Evolutionary conservation across 2,113 vertebrate genomes (phyloP).

Genomic region (Pelvicachromis taeniatus): DNA sequence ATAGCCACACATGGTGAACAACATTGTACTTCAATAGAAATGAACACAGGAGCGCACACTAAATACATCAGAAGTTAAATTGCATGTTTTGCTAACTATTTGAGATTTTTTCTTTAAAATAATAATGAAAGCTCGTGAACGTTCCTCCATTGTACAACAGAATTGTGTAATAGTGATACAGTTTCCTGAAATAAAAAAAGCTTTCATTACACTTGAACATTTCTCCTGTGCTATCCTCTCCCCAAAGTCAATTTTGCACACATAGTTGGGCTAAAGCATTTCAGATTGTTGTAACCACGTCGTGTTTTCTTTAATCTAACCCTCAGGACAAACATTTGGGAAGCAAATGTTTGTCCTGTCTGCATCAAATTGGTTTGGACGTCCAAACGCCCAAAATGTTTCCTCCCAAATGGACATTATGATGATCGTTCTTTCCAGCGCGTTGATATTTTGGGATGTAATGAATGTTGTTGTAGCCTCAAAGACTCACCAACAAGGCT

Average conservation of each 20-base stretch:
- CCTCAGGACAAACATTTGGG: neutral
- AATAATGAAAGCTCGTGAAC: fast-evolving
- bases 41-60: too few species aligned
- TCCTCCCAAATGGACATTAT: neutral
- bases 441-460: neutral
- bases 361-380: neutral
- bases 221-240: neutral
- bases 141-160: neutral
- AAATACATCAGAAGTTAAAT: too few species aligned
- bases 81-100: neutral
- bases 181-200: neutral
- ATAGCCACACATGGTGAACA: too few species aligned
- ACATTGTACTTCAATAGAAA: too few species aligned
- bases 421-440: neutral
- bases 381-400: neutral
- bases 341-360: neutral
- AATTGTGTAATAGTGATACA: neutral
- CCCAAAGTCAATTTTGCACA: neutral
- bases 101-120: neutral
- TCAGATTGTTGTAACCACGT: neutral
- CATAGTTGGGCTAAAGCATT: neutral
- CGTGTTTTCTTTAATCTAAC: neutral
- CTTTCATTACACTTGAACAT: neutral
- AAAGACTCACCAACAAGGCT: neutral
- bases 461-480: neutral